Percentiles rank a stretch among this genome's conserved stretches.
These are phyloP conservation scores for Parazoanthus swiftii DNA, from an alignment of 92 coral and sea anemone genomes.

Conservation along the genomic window DNA sequence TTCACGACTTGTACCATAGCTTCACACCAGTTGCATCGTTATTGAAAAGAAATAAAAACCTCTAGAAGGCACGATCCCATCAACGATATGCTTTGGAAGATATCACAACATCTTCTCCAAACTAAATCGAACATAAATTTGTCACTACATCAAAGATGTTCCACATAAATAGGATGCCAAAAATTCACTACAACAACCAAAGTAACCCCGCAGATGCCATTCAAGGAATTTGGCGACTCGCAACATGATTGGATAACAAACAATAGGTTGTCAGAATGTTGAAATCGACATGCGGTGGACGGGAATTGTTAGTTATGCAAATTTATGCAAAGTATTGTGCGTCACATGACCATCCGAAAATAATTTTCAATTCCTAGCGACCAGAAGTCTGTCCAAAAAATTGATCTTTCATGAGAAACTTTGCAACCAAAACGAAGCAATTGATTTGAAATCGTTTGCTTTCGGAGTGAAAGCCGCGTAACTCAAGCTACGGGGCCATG, in stretches of 20 bases:
- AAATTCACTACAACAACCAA: slow-evolving; percentile 48
- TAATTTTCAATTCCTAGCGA: too few relatives aligned
- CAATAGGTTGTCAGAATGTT: slow-evolving; percentile 31
- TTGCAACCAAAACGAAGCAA: too few relatives aligned
- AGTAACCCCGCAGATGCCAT: slow-evolving; percentile 46
- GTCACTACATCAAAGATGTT: slow-evolving; percentile 13
- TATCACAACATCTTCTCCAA: slow-evolving; percentile 28
- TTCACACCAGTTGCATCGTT: slow-evolving; percentile 21
- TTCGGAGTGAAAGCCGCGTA: too few relatives aligned
- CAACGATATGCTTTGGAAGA: slow-evolving; percentile 5
- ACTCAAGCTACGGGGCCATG: too few relatives aligned
- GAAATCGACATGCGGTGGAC: neutral
- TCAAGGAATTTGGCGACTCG: slow-evolving; percentile 41
- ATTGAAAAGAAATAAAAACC: slow-evolving; percentile 11
- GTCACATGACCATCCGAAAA: neutral
- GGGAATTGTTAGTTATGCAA: slow-evolving; percentile 20
- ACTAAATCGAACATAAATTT: neutral
- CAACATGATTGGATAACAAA: slow-evolving; percentile 32
- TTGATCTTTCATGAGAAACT: too few relatives aligned
- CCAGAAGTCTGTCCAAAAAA: too few relatives aligned
- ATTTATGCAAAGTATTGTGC: slow-evolving; percentile 6
- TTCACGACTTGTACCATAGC: slow-evolving; percentile 38
- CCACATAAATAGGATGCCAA: slow-evolving; percentile 40
- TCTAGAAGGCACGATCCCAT: neutral
- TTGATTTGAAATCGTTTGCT: too few relatives aligned